Base-by-base conservation (phyloP, 2,113 vertebrate species). In the Probosciger aterrimus region DNA sequence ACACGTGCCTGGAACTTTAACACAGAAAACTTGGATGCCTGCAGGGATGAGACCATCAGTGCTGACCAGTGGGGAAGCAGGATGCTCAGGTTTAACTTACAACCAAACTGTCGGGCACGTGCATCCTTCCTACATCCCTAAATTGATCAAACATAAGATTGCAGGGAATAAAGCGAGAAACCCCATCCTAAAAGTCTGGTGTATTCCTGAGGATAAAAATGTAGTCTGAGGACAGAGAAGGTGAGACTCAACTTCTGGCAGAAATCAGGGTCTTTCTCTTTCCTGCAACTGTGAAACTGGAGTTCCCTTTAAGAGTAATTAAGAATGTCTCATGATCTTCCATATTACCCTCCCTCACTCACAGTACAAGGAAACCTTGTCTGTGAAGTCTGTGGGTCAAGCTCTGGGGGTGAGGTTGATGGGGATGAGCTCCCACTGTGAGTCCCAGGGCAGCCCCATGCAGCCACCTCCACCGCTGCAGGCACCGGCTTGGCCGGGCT, bases 361-460 rank as follows among this genome's bases (percentile, higher is more conserved):
- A 4, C 20, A 10, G 30, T 5, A 27, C 17, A 35, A 41, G 59
- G 43, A 76, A 43, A 46, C 5, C 43, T 49, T 50, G 17, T 9
- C 39, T 31, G n/a, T 39, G 69, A 31, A 24, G 31, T 14, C 46
- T 53, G 53, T 2, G 9, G 49, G 59, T 28, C 28, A 47, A 18
- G 33, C 64, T 31, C n/a, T 5, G 5, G 20, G 18, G 23, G 11
- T 3, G 9, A 62, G 55, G n/a, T 25, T 20, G 57, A 49, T 33
- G 64, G 22, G 10, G 15, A 47, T 0, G 0, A 41, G 57, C 39
- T 70, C 20, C 7, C 1, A 8, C 39, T 4, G 11, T 2, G 15
- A 65, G 53, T 37, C 37, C 37, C 27, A 9, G 13, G 0, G 0
- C 50, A 52, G 68, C 19, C 30, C 67, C 1, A 4, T 1, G 1